Conservation (phyloP, 64 coral and sea anemone genomes). For the Pocillopora verrucosa region DNA sequence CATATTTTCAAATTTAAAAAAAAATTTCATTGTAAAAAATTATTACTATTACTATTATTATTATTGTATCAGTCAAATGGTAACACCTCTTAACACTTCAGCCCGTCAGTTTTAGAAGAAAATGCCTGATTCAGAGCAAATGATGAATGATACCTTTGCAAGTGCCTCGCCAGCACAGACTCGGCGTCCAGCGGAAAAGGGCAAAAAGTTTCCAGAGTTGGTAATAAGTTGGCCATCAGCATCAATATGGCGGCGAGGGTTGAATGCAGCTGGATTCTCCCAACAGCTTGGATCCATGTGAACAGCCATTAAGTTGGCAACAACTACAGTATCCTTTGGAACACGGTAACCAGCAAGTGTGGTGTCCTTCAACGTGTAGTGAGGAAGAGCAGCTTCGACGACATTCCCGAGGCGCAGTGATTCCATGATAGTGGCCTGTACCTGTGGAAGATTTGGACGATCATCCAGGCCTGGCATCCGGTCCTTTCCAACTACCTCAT, state of each 20-base stretch:
- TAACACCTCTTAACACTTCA: too few relatives aligned
- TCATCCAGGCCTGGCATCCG: constrained; percentile 34
- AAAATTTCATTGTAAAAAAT: too few relatives aligned
- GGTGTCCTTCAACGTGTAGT: constrained; percentile 55
- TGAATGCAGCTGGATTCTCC: constrained; percentile 38
- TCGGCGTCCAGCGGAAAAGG: constrained; percentile 55
- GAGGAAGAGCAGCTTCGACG: constrained; percentile 22
- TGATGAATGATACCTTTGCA: constrained; percentile 12
- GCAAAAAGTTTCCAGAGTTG: constrained; percentile 39
- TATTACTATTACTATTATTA: too few relatives aligned
- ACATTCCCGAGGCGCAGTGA: constrained; percentile 49
- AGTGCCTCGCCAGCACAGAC: constrained; percentile 64
- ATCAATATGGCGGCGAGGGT: constrained; percentile 58
- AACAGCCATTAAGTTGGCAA: background rate
- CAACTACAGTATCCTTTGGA: constrained; percentile 50
- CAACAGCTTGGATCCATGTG: constrained; percentile 39
- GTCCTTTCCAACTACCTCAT: constrained; percentile 42
- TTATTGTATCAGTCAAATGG: too few relatives aligned
- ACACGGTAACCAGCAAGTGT: constrained; percentile 40
- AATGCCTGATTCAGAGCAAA: too few relatives aligned
- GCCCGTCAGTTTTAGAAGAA: too few relatives aligned
- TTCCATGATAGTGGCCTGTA: constrained; percentile 48
- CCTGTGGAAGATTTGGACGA: constrained; percentile 9
- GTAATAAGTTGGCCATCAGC: constrained; percentile 43
- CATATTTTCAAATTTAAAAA: too few relatives aligned